phyloP scores from a whole-genome alignment of 2,797 vertebrate species.

The Pangasius krempfi region DNA sequence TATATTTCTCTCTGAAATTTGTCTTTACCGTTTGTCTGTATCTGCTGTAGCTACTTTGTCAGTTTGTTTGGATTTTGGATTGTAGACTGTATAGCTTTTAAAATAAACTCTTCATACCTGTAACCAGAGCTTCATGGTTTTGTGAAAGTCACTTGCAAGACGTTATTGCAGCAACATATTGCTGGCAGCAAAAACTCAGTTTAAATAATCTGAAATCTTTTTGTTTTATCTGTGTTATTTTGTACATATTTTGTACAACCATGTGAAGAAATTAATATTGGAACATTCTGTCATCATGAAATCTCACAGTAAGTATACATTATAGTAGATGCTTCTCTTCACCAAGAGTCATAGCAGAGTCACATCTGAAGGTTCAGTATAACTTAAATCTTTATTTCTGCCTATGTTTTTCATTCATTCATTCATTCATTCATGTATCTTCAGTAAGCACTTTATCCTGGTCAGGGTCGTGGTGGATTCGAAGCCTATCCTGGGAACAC shows the following conservation, averaged over 20 bases:
- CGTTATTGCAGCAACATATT: background rate
- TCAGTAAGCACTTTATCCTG: background rate
- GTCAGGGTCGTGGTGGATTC: background rate
- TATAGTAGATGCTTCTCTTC: conserved; percentile 5
- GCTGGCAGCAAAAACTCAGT: background rate
- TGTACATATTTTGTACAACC: background rate
- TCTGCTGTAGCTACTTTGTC: background rate
- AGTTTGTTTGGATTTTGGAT: background rate
- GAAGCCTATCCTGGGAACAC: background rate
- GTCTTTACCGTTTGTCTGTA: background rate
- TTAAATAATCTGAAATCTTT: background rate
- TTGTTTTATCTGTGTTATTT: background rate
- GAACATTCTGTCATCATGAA: background rate
- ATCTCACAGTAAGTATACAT: background rate
- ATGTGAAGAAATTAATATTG: background rate
- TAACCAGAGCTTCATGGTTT: background rate
- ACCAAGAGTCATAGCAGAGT: background rate
- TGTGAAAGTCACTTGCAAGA: background rate
- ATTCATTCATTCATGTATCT: background rate
- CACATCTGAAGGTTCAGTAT: background rate
- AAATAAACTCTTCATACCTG: background rate
- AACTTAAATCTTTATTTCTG: background rate
- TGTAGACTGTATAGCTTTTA: background rate
- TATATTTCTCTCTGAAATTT: background rate
- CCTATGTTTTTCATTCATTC: background rate